Evolutionary conservation across 1,140 invertebrate genomes (phyloP).

Genomic region (Potamilus streckersoni): DNA sequence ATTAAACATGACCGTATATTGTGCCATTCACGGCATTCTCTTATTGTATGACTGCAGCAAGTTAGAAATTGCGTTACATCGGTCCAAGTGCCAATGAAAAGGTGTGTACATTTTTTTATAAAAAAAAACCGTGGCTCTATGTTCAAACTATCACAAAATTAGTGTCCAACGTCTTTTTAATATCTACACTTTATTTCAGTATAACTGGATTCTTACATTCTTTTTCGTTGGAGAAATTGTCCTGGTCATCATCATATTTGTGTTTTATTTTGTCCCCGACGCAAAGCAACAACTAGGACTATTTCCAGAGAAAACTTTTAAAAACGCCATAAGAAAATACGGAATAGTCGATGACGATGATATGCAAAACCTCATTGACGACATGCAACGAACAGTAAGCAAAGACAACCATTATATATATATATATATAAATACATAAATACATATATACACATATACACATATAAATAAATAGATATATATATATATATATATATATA

Average conservation of each 20-base stretch:
- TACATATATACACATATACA: no score
- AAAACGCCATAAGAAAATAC: constrained; percentile 90
- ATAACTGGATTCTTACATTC: constrained; percentile 36
- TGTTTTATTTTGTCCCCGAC: constrained; percentile 66
- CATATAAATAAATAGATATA: no score
- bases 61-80: background rate
- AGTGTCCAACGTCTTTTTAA: background rate
- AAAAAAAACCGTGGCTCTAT: background rate
- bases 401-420: background rate
- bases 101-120: background rate
- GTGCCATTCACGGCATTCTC: no score
- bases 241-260: constrained; percentile 77
- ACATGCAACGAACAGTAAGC: constrained; percentile 88
- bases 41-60: background rate
- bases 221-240: constrained; percentile 43
- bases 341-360: constrained; percentile 84
- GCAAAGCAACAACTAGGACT: constrained; percentile 29
- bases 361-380: constrained; percentile 92
- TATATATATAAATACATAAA: no score
- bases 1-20: no score
- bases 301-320: constrained; percentile 86
- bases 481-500: no score
- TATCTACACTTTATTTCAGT: constrained; percentile 30
- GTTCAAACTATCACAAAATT: background rate
- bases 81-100: background rate